Base-by-base conservation (phyloP, 2,888 invertebrate genomes). In the Dryadula phaetusa region DNA sequence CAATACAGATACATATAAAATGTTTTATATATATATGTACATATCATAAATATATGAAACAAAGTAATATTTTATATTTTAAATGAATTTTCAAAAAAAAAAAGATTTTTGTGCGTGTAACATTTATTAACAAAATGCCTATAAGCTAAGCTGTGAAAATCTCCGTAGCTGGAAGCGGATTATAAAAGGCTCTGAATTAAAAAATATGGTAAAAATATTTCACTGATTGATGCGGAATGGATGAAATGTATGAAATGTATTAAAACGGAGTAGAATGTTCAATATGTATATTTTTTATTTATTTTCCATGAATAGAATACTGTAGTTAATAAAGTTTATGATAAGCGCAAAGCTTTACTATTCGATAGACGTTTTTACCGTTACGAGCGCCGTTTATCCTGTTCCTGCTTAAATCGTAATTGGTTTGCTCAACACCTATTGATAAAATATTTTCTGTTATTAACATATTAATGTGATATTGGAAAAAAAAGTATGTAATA, bases 371-470 rank as follows among this genome's bases (percentile, higher is more conserved):
- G 60, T 60, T 28, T 32, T 72, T 74, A 74, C 74, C 75, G 62
- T 72, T 71, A 47, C 62, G 62, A 2, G 69, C 74, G 74, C 76
- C 76, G 62, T 82, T 82, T 62, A 84, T 74, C 69, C 80, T 81
- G 71, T 87, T 87, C 73, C 91, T 78, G 85, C 91, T 92, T 75
- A 87, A 69, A 70, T 90, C 90, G 74, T 92, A 92, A 82, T 91
- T 92, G 44, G 83, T 78, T 16, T 82, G 81, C 65, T 84, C 83
- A 69, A 80, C 73, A 82, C 90, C 91, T 91, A 84, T 56, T 25
- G 61, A 64, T 66, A 42, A 52, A 61, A 8, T 18, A 6, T 61
- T 34, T 37, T 32, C 56, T 44, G 16, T 32, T 44, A 53, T 20
- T 53, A 8, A 53, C 14, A 28, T 14, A 37, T 14, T 42, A 3